Evolutionary conservation across 2,888 invertebrate species (phyloP).

Genomic region (Parelbella ahira): DNA sequence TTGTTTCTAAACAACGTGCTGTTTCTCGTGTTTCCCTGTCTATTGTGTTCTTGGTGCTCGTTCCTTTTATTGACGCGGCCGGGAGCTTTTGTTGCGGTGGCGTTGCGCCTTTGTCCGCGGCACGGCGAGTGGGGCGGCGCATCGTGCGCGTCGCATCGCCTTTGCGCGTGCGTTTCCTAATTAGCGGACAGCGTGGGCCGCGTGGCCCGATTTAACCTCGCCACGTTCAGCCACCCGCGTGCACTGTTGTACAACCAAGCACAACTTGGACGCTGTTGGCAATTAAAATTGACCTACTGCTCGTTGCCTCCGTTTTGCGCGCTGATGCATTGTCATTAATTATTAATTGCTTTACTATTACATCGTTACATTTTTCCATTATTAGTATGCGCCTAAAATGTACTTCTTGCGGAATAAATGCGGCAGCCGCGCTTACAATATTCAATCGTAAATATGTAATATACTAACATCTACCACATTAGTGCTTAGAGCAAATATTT

Average conservation of each 20-base stretch:
- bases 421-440: too few species aligned
- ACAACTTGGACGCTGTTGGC: constrained; percentile 7
- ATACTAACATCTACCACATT: too few species aligned
- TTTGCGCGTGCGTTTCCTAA: constrained; percentile 73
- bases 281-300: constrained; percentile 10
- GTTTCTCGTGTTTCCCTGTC: constrained; percentile 39
- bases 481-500: too few species aligned
- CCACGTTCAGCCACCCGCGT: constrained; percentile 53
- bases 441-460: too few species aligned
- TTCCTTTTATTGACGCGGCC: constrained; percentile 36
- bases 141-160: constrained; percentile 57
- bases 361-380: neutral
- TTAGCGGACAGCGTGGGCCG: constrained; percentile 60
- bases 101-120: constrained; percentile 47
- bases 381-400: neutral
- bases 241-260: constrained; percentile 17
- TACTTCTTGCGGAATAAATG: too few species aligned
- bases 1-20: constrained; percentile 53
- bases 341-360: constrained; percentile 36
- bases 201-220: constrained; percentile 65
- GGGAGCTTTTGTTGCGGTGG: constrained; percentile 46
- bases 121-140: constrained; percentile 29
- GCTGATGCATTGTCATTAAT: constrained; percentile 26
- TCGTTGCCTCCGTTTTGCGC: neutral
- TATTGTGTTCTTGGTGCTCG: constrained; percentile 19